These are phyloP conservation scores for Ramphastos sulfuratus DNA, from an alignment of 2,113 vertebrate genomes.

Conservation along the genomic window DNA sequence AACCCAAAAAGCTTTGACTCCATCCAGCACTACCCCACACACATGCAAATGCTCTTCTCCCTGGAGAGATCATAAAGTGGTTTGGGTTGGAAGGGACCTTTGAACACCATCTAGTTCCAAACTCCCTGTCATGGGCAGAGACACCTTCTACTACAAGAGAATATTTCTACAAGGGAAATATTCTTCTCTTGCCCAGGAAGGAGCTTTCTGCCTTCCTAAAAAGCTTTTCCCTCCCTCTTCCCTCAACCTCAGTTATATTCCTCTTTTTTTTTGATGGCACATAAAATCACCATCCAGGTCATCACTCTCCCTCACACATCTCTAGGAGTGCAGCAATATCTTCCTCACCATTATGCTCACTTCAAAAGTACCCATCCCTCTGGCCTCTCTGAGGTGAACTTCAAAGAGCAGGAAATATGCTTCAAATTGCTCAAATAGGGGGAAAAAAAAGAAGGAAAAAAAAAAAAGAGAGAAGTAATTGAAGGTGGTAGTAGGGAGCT, in stretches of 20 bases:
- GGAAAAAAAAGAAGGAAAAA: too few species aligned
- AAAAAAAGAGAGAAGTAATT: neutral
- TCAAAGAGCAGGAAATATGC: neutral
- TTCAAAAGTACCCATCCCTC: neutral
- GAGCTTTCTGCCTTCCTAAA: neutral
- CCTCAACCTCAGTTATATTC: fast-evolving
- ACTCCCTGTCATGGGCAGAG: too few species aligned
- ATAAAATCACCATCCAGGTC: neutral
- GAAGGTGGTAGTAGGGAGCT: neutral
- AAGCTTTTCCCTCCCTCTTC: neutral
- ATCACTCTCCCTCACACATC: neutral
- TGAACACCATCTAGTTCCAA: too few species aligned
- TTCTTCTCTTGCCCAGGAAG: too few species aligned
- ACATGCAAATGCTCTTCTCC: fast-evolving
- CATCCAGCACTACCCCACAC: neutral
- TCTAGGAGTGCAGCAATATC: neutral
- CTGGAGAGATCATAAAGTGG: too few species aligned
- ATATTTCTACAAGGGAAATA: too few species aligned
- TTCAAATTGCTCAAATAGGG: neutral
- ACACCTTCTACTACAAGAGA: too few species aligned
- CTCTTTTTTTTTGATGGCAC: neutral
- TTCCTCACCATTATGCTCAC: fast-evolving
- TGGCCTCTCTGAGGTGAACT: neutral
- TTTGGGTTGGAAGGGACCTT: too few species aligned
- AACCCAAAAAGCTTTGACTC: neutral